These are phyloP conservation scores for Nannoperca obscura DNA, from an alignment of 2,797 vertebrate genomes.

Conservation along the genomic window DNA sequence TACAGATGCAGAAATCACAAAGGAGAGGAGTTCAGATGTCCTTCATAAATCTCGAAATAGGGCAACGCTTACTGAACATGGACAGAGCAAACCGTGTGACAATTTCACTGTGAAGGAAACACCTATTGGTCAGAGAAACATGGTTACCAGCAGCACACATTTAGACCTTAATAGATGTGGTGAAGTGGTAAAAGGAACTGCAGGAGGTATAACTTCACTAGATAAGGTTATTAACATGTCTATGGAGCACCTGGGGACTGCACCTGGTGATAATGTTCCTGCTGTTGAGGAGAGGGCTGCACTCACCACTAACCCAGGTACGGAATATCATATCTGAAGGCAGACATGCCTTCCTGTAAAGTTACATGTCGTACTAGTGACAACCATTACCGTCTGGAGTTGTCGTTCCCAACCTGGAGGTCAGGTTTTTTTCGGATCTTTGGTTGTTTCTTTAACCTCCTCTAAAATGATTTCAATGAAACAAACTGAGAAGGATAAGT, in stretches of 20 bases:
- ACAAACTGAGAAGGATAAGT: neutral
- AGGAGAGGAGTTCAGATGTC: neutral
- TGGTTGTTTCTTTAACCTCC: neutral
- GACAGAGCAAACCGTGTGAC: neutral
- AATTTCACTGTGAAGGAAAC: constrained; percentile 15
- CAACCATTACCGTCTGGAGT: neutral
- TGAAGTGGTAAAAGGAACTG: neutral
- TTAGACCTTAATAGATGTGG: neutral
- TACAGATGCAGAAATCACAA: neutral
- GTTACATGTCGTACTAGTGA: neutral
- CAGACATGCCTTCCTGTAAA: too few relatives aligned
- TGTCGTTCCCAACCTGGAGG: neutral
- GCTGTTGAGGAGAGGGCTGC: neutral
- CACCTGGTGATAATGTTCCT: constrained; percentile 5
- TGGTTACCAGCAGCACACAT: too few relatives aligned
- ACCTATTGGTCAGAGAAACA: constrained; percentile 1
- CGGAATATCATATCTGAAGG: neutral
- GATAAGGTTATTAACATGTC: neutral
- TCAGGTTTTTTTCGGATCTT: neutral
- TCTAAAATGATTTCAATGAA: neutral
- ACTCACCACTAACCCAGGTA: constrained; percentile 36
- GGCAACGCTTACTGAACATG: neutral
- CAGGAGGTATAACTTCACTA: neutral
- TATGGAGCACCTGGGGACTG: neutral
- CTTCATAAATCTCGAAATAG: neutral